A percentile compares a stretch with the other conserved stretches of the same genome.
These are phyloP conservation scores for Orthosia gracilis DNA, from an alignment of 2,888 invertebrate genomes.

Conservation along the genomic window DNA sequence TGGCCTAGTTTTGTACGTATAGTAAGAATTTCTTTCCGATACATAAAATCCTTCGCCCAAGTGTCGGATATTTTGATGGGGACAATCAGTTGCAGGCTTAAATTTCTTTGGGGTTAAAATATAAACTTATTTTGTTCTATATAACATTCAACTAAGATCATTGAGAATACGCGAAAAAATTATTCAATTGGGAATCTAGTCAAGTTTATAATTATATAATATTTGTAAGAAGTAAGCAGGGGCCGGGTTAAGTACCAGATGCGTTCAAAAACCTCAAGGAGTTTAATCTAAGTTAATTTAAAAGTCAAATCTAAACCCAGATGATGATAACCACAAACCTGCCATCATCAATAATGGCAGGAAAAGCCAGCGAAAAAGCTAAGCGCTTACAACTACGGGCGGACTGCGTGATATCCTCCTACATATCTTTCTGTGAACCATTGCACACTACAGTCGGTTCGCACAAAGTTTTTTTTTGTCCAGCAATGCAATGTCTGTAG, in stretches of 20 bases:
- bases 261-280: not conserved
- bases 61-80: not conserved
- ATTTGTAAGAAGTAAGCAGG: not conserved
- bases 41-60: slow-evolving; percentile 2
- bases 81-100: not conserved
- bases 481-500: not conserved
- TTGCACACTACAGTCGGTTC: too few relatives aligned
- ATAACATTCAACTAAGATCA: not conserved
- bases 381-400: not conserved
- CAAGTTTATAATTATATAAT: not conserved
- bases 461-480: not conserved
- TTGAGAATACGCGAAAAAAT: not conserved
- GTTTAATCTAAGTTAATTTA: not conserved
- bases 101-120: not conserved
- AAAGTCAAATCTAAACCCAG: not conserved
- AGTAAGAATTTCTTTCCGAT: slow-evolving; percentile 5
- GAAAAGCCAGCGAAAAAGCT: not conserved
- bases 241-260: not conserved
- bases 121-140: not conserved
- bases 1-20: slow-evolving; percentile 30
- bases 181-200: not conserved
- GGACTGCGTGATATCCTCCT: not conserved
- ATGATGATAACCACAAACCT: not conserved
- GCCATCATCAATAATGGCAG: not conserved
- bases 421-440: not conserved